Base-by-base conservation (phyloP, 2,113 vertebrate genomes). In the Rana temporaria region DNA sequence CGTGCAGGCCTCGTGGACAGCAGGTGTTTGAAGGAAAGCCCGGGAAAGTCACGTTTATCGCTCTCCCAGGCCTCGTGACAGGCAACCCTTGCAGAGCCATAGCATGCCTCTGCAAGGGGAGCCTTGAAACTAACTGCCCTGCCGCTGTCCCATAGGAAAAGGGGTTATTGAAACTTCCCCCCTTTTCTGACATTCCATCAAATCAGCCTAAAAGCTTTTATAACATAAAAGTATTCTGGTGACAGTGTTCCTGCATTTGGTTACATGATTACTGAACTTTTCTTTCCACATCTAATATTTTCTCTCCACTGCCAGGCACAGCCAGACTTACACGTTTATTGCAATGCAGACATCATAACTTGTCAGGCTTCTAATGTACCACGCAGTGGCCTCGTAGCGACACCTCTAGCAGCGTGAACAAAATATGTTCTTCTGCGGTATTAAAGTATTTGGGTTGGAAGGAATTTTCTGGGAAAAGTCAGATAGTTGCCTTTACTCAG, bases 331-430 rank as follows among this genome's bases (percentile, higher is more conserved):
- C 72, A 75, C 42, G 59, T 75, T 75, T 75, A 75, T 75, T 60
- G 72, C 72, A 75, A 22, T 75, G 56, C 71, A 59, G 71, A 24
- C 71, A 59, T 74, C 71, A 74, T 74, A 74, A 74, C 56, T 75
- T 75, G 72, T 75, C 72, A 62, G 57, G 20, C 55, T 60, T 2
- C 16, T 26, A 75, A 62, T 75, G 72, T 75, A 75, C 42, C 42
- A 48, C 56, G 60, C 30, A 38, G 19, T 75, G 72, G 56, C 72
- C 72, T 75, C 24, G 26, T 75, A 60, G 72, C 72, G 32, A 57
- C 18, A 75, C 56, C 56, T 75, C 52, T 19, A 60, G 18, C 30
- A 16, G 57, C 4, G 30, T 62, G 59, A 75, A 24, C 70, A 73
- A 42, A 75, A 60, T 75, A 42, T 60, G 60, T 75, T 75, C 26